Evolutionary conservation across 2,113 vertebrate genomes (phyloP).

Genomic region (Strix uralensis): DNA sequence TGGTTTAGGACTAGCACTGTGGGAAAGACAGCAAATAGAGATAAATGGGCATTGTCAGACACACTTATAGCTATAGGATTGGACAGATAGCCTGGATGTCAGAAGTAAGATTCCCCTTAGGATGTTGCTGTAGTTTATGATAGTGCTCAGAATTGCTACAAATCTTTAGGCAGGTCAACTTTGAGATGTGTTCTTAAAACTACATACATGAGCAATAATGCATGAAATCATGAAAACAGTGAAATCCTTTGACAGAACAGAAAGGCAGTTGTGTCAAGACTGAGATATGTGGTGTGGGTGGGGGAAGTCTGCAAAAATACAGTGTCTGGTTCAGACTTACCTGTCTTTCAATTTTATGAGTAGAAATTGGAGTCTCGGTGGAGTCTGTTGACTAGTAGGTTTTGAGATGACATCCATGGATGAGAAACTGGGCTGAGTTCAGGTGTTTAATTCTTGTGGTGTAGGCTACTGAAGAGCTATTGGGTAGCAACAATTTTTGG

Average conservation of each 20-base stretch:
- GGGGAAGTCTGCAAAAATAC: neutral
- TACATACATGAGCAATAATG: neutral
- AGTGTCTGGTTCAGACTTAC: neutral
- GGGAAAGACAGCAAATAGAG: neutral
- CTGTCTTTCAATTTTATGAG: neutral
- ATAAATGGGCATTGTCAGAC: neutral
- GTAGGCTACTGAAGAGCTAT: neutral
- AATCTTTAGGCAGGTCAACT: neutral
- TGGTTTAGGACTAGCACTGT: neutral
- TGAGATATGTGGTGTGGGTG: neutral
- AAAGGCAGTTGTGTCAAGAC: neutral
- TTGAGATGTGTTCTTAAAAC: neutral
- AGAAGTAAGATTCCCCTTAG: neutral
- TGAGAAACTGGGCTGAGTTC: neutral
- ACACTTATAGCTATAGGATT: neutral
- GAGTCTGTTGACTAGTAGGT: neutral
- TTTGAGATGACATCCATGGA: neutral
- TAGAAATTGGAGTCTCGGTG: neutral
- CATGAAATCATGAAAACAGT: neutral
- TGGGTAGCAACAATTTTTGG: neutral
- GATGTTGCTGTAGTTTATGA: neutral
- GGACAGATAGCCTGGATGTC: neutral
- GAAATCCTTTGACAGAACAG: neutral
- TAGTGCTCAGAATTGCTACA: neutral
- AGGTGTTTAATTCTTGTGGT: neutral